Conservation (phyloP, 2,113 vertebrate species). For the Sorex fumeus region DNA sequence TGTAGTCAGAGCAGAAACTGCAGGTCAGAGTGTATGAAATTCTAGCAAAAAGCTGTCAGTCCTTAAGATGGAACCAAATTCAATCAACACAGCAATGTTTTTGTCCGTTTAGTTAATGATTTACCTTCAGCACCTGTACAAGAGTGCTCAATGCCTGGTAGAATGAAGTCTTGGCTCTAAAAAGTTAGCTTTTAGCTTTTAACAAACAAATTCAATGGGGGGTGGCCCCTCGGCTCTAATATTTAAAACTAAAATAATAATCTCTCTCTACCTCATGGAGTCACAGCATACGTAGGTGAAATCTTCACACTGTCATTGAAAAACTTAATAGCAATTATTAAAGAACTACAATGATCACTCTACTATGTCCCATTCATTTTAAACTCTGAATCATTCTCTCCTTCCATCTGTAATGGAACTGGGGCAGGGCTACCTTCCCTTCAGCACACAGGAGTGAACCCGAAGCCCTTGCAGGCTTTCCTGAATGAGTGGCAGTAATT, state of each 20-base stretch:
- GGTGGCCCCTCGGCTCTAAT: slow-evolving; percentile 1
- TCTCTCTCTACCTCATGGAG: neutral
- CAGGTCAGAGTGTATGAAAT: neutral
- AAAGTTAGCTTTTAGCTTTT: neutral
- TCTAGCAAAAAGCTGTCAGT: neutral
- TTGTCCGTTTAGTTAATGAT: neutral
- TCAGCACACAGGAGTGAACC: neutral
- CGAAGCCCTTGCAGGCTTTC: slow-evolving; percentile 40
- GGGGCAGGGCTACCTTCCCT: neutral
- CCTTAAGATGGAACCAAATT: slow-evolving; percentile 23
- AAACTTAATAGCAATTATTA: slow-evolving; percentile 32
- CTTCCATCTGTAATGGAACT: neutral
- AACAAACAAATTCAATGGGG: slow-evolving; percentile 3
- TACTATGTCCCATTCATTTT: slow-evolving; percentile 30
- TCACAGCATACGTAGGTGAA: neutral
- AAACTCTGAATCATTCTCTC: slow-evolving; percentile 43
- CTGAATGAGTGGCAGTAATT: slow-evolving; percentile 55
- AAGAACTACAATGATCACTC: slow-evolving; percentile 44
- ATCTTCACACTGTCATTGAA: neutral
- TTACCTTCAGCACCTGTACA: neutral
- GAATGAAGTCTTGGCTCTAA: neutral
- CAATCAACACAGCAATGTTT: slow-evolving; percentile 9
- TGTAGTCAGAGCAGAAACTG: slow-evolving; percentile 26
- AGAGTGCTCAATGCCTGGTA: neutral
- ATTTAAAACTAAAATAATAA: slow-evolving; percentile 55